phyloP scores from a whole-genome alignment of 1,140 invertebrate genomes.

The Panulirus ornatus region DNA sequence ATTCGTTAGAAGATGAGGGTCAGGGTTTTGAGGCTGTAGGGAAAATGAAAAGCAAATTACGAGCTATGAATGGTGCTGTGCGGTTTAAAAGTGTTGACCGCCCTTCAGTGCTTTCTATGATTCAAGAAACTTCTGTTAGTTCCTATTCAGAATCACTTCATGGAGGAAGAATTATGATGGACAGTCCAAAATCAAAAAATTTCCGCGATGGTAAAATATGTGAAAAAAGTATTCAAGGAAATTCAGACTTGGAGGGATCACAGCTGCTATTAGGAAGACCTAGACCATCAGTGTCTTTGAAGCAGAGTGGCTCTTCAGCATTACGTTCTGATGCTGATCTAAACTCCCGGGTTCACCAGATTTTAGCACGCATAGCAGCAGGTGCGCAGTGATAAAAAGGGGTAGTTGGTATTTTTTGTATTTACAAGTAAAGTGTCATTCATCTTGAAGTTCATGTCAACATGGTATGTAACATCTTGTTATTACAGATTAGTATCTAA shows the following conservation, averaged over 20 bases:
- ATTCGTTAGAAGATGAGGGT: conserved; percentile 32
- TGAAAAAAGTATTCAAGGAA: too few relatives aligned
- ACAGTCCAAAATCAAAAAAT: neutral
- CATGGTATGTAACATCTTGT: neutral
- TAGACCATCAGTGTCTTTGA: neutral
- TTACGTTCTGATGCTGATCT: conserved; percentile 16
- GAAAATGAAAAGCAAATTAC: conserved; percentile 12
- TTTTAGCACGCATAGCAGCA: conserved; percentile 51
- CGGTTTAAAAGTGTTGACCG: conserved; percentile 43
- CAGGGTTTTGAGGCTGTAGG: conserved; percentile 27
- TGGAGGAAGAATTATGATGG: neutral
- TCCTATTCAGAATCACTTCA: neutral
- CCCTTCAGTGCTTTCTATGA: conserved; percentile 43
- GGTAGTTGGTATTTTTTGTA: neutral
- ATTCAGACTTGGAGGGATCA: neutral
- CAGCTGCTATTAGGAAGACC: neutral
- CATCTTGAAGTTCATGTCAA: neutral
- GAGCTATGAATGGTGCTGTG: conserved; percentile 38
- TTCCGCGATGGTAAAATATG: neutral
- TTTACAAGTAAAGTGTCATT: neutral
- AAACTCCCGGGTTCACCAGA: conserved; percentile 54
- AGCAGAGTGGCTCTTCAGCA: neutral
- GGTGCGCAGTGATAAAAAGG: conserved; percentile 37
- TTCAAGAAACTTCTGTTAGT: conserved; percentile 10
- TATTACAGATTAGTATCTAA: neutral